Conservation (phyloP, 2,888 invertebrate genomes). For the Belgica antarctica region DNA sequence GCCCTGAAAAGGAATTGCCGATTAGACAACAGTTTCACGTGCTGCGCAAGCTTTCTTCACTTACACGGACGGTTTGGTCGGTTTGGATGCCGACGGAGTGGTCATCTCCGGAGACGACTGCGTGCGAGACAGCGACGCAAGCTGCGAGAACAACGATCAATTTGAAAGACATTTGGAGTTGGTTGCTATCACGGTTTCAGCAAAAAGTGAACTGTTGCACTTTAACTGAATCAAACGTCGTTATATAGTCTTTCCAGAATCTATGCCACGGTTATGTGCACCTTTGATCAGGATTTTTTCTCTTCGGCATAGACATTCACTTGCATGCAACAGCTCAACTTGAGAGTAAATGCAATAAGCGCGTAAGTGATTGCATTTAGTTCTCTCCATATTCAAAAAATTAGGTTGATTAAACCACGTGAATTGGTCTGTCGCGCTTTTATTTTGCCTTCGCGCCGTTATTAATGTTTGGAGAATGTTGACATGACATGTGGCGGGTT, state of each 20-base stretch:
- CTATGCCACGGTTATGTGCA: conserved; percentile 39
- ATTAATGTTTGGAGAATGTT: too few relatives aligned
- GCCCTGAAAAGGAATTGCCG: conserved; percentile 48
- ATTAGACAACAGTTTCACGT: not conserved
- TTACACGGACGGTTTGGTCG: conserved; percentile 33
- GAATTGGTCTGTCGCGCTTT: too few relatives aligned
- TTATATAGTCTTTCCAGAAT: conserved; percentile 36
- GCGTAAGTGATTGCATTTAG: too few relatives aligned
- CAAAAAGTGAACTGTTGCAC: conserved; percentile 15
- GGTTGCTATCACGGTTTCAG: not conserved
- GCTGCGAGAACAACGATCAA: conserved; percentile 37
- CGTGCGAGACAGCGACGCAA: conserved; percentile 26
- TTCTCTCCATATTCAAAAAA: too few relatives aligned
- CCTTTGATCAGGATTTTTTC: conserved; percentile 16
- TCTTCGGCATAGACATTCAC: conserved; percentile 26
- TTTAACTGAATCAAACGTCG: not conserved
- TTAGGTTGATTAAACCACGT: too few relatives aligned
- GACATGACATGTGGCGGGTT: too few relatives aligned
- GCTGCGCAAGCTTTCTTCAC: not conserved
- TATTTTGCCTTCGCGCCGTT: too few relatives aligned
- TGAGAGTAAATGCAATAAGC: too few relatives aligned
- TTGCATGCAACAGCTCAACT: not conserved
- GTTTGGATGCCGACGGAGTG: conserved; percentile 36
- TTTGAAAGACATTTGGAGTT: conserved; percentile 35
- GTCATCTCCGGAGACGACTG: conserved; percentile 32